Percentiles rank a stretch among this genome's conserved stretches.
Evolutionary conservation across 1,140 invertebrate species (phyloP).

Genomic region (Drosophila prosaltans): DNA sequence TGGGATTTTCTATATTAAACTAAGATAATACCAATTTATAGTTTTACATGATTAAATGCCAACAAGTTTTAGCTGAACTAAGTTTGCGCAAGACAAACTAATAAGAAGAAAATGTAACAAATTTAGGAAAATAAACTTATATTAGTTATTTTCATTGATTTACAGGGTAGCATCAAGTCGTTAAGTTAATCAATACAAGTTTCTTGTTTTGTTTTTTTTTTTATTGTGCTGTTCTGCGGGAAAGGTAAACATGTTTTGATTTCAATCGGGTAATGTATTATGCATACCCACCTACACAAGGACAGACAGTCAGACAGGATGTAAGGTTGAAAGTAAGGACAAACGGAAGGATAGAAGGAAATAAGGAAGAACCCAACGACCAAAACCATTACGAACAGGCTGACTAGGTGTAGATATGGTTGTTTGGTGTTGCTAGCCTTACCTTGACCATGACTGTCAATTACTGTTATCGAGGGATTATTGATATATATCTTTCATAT

Average conservation of each 20-base stretch:
- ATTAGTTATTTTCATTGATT: too few species aligned
- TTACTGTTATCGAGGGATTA: slow-evolving; percentile 12
- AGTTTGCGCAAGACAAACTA: too few species aligned
- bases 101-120: too few species aligned
- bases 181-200: too few species aligned
- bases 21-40: too few species aligned
- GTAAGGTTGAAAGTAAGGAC: background rate
- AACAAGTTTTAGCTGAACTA: too few species aligned
- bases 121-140: too few species aligned
- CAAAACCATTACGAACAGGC: slow-evolving; percentile 25
- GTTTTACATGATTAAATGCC: too few species aligned
- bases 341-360: background rate
- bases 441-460: slow-evolving; percentile 24
- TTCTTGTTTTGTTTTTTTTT: background rate
- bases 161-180: too few species aligned
- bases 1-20: too few species aligned
- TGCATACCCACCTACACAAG: slow-evolving; percentile 40
- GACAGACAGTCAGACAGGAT: background rate
- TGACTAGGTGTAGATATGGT: background rate
- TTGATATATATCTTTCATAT: slow-evolving; percentile 30
- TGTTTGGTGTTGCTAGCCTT: background rate
- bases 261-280: slow-evolving; percentile 67
- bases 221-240: slow-evolving; percentile 9
- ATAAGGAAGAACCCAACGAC: background rate
- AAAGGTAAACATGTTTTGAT: slow-evolving; percentile 72